A percentile compares a stretch with the other conserved stretches of the same genome.
phyloP scores from a whole-genome alignment of 2,113 vertebrate species.

The Mirounga angustirostris region DNA sequence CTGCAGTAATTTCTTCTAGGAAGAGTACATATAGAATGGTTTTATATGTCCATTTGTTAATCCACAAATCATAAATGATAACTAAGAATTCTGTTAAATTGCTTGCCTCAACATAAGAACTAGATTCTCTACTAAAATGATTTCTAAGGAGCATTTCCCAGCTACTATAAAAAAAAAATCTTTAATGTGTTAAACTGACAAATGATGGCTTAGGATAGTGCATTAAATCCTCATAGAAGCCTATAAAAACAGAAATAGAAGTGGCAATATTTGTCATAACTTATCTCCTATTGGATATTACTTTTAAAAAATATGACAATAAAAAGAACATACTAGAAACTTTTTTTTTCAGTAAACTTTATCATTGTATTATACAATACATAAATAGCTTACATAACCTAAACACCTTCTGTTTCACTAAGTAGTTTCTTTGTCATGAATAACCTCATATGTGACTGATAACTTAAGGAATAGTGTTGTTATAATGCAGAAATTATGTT shows the following conservation, averaged over 20 bases:
- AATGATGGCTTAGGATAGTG: background rate
- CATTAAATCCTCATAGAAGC: background rate
- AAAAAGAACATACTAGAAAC: background rate
- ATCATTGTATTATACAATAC: background rate
- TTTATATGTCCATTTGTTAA: conserved; percentile 2
- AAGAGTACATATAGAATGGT: background rate
- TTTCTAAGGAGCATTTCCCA: background rate
- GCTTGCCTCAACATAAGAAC: background rate
- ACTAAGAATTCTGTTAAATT: background rate
- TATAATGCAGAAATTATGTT: conserved; percentile 8
- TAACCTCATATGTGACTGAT: background rate
- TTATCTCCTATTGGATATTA: background rate
- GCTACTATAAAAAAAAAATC: background rate
- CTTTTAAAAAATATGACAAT: conserved; percentile 17
- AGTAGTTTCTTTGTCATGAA: background rate
- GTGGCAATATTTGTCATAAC: background rate
- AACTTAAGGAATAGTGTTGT: background rate
- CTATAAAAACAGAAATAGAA: background rate
- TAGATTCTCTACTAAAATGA: background rate
- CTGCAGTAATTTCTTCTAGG: background rate
- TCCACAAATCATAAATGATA: background rate
- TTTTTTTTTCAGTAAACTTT: background rate
- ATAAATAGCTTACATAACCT: background rate
- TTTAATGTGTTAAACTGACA: conserved; percentile 26
- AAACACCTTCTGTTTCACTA: background rate